Conservation (phyloP, 2,888 invertebrate species). For the Bruchidius siliquastri region DNA sequence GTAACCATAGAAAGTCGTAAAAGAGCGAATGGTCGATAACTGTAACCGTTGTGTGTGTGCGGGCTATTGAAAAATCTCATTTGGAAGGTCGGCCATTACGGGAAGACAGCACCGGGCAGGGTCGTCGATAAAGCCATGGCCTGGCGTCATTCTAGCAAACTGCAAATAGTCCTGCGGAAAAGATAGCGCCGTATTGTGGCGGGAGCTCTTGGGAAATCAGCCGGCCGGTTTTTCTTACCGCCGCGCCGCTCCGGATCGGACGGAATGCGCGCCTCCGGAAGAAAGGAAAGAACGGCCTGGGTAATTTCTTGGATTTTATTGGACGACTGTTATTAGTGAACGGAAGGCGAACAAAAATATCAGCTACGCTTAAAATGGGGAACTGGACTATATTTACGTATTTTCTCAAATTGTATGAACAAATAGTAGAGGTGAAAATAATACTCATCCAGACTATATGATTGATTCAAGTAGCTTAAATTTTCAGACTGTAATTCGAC, state of each 20-base stretch:
- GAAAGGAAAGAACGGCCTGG: neutral
- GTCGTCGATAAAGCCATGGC: constrained; percentile 34
- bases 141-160: constrained; percentile 26
- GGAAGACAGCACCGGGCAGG: constrained; percentile 17
- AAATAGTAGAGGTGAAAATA: too few relatives aligned
- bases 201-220: constrained; percentile 35
- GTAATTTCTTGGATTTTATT: neutral
- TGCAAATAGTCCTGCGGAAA: constrained; percentile 29
- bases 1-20: neutral
- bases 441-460: too few relatives aligned
- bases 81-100: constrained; percentile 16
- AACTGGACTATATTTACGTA: neutral
- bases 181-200: constrained; percentile 27
- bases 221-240: constrained; percentile 11
- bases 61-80: constrained; percentile 39
- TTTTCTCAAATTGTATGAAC: too few relatives aligned
- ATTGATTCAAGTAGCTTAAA: too few relatives aligned
- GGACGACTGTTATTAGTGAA: neutral
- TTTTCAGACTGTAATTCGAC: too few relatives aligned
- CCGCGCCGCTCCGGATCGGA: neutral
- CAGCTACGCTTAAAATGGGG: neutral
- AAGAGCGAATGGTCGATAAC: neutral
- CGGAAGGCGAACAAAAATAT: neutral
- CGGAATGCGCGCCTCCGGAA: neutral
- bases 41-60: constrained; percentile 15